These are phyloP conservation scores for Drosophila sordidula DNA, from an alignment of 2,888 invertebrate species.

Conservation along the genomic window DNA sequence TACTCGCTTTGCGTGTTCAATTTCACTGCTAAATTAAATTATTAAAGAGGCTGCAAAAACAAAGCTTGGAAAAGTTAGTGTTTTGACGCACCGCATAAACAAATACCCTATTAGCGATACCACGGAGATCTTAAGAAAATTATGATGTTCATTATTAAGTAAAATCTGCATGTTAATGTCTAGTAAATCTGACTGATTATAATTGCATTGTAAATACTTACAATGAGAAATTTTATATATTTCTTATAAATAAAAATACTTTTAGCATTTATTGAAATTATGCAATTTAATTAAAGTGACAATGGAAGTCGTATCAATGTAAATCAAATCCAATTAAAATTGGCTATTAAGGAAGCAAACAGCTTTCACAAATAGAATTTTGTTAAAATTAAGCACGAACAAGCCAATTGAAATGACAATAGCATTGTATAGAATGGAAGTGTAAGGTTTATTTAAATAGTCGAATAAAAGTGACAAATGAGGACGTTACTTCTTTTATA, in stretches of 20 bases:
- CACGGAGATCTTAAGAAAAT: too few relatives aligned
- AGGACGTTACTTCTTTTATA: not conserved
- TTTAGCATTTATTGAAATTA: too few relatives aligned
- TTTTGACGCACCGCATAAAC: not conserved
- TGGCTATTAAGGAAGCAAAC: too few relatives aligned
- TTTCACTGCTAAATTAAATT: constrained; percentile 65
- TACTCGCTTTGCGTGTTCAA: constrained; percentile 53
- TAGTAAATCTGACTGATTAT: not conserved
- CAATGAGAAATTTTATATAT: not conserved
- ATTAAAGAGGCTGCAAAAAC: constrained; percentile 55
- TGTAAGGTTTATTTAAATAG: not conserved
- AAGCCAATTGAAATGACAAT: not conserved
- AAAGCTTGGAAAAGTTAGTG: not conserved
- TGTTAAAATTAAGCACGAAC: not conserved
- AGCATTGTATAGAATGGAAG: not conserved
- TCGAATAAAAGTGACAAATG: not conserved
- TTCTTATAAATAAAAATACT: too few relatives aligned
- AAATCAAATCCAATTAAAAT: not conserved
- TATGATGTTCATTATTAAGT: not conserved
- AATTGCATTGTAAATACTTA: not conserved
- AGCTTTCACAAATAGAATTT: too few relatives aligned
- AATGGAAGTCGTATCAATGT: too few relatives aligned
- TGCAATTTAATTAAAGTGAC: too few relatives aligned
- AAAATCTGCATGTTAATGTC: too few relatives aligned
- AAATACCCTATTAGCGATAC: constrained; percentile 6